A percentile compares a stretch with the other conserved stretches of the same genome.
Conservation (phyloP, 2,797 vertebrate genomes). For the Antennarius maculatus region DNA sequence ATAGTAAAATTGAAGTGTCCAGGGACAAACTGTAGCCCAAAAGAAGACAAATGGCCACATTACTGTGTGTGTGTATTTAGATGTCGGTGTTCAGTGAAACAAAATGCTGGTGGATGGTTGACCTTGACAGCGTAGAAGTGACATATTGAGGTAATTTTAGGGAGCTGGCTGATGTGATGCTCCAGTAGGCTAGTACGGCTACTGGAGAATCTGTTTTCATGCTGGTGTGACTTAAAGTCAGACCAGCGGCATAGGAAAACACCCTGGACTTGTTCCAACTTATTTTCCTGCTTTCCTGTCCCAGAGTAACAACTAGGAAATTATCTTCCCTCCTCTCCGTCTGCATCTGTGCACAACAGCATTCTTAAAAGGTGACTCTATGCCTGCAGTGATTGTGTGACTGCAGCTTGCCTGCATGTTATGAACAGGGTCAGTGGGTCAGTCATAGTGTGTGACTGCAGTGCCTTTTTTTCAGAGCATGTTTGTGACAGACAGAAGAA, state of each 20-base stretch:
- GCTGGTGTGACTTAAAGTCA: conserved; percentile 35
- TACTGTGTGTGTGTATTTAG: conserved; percentile 48
- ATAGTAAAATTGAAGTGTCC: conserved; percentile 9
- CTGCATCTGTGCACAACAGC: conserved; percentile 60
- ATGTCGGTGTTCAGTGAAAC: conserved; percentile 53
- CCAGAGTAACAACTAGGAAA: conserved; percentile 58
- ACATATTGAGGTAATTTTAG: conserved; percentile 75
- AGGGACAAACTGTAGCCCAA: conserved; percentile 1
- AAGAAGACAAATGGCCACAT: conserved; percentile 44
- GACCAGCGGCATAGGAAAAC: conserved; percentile 44
- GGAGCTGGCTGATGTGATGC: conserved; percentile 55
- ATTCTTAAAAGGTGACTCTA: conserved; percentile 63
- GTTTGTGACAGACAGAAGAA: conserved; percentile 7
- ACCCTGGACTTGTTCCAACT: conserved; percentile 54
- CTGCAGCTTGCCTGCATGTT: conserved; percentile 30
- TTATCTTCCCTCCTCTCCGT: conserved; percentile 48
- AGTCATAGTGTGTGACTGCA: conserved; percentile 46
- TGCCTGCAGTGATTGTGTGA: conserved; percentile 18
- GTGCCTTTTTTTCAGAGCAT: conserved; percentile 24
- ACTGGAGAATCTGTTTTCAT: conserved; percentile 48
- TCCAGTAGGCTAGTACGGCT: conserved; percentile 58
- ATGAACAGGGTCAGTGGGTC: conserved; percentile 74
- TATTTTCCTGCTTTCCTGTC: conserved; percentile 57
- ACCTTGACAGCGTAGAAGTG: conserved; percentile 72
- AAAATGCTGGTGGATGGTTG: conserved; percentile 42